Percentiles rank a stretch among this genome's conserved stretches.
phyloP scores from a whole-genome alignment of 2,888 invertebrate genomes.

The Stenichneumon culpator region DNA sequence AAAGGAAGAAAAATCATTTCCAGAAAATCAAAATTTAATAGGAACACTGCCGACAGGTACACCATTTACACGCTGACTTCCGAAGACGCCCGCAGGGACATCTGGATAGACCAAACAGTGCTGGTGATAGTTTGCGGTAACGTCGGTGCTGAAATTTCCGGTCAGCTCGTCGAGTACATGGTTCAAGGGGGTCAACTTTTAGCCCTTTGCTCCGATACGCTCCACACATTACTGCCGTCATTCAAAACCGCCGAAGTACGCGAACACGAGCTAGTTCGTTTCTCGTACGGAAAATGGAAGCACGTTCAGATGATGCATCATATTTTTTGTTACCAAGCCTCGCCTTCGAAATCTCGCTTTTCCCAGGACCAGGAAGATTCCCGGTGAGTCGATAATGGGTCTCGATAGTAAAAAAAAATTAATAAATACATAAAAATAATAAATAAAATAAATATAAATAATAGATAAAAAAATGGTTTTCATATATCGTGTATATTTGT shows the following conservation, averaged over 20 bases:
- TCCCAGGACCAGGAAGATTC: constrained; percentile 91
- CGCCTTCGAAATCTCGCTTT: constrained; percentile 93
- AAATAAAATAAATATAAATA: constrained; percentile 3
- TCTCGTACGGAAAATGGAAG: constrained; percentile 94
- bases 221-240: constrained; percentile 92
- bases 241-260: constrained; percentile 95
- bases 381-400: constrained; percentile 74
- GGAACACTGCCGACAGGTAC: constrained; percentile 80
- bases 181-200: constrained; percentile 91
- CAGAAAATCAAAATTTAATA: neutral
- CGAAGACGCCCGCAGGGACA: constrained; percentile 84
- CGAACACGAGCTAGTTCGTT: constrained; percentile 93
- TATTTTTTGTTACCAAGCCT: constrained; percentile 95
- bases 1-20: neutral
- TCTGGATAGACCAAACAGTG: constrained; percentile 89
- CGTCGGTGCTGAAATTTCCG: constrained; percentile 89
- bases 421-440: neutral
- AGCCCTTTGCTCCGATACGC: constrained; percentile 92
- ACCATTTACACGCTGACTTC: constrained; percentile 84
- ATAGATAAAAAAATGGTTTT: constrained; percentile 19
- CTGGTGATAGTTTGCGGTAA: constrained; percentile 93
- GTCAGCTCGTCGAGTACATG: constrained; percentile 90
- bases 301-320: constrained; percentile 95
- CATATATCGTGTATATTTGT: constrained; percentile 20
- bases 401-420: neutral